Base-by-base conservation (phyloP, 2,113 vertebrate species). In the Vidua macroura region DNA sequence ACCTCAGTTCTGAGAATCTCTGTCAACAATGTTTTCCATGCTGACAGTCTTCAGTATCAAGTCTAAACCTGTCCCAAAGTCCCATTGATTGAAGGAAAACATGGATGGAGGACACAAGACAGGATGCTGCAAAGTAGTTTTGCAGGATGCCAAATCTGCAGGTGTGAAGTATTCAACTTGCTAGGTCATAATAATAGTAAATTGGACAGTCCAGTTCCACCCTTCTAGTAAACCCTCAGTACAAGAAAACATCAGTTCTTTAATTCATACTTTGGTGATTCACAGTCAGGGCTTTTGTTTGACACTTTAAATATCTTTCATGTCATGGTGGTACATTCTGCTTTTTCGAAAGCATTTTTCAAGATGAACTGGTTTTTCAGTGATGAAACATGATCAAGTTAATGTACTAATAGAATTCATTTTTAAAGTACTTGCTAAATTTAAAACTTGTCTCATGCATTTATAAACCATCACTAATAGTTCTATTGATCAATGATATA, bases 371-470 rank as follows among this genome's bases (percentile, higher is more conserved):
- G 79, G 48, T 19, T 92, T 94, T 92, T 86, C 58, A 56, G 56
- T 53, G 66, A 84, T 64, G 90, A 93, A 94, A 93, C 52, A 74
- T 15, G 41, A 93, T 81, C 73, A 88, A 84, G 60, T 72, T 91
- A 89, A 84, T 72, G 67, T 63, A 75, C 46, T 82, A 93, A 92
- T 63, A 83, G 33, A 76, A 95, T 90, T 81, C 1, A 82, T 88
- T 93, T 95, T 95, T 90, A 58, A 90, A 93, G 63, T 49, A 83
- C 46, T 37, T 35, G 66, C 62, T 95, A 93, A 79, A 91, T 94
- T 74, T 87, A 83, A 93, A 90, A 56, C 59, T 58, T n/a, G 28
- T 41, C 59, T 82, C 48, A 67, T 78, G 78, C 44, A 88, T 86
- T 95, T 93, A 84, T 82, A 94, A 95, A 88, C 80, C 51, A 85